Evolutionary conservation across 2,888 invertebrate species (phyloP).

Genomic region (Pheosia gnoma): DNA sequence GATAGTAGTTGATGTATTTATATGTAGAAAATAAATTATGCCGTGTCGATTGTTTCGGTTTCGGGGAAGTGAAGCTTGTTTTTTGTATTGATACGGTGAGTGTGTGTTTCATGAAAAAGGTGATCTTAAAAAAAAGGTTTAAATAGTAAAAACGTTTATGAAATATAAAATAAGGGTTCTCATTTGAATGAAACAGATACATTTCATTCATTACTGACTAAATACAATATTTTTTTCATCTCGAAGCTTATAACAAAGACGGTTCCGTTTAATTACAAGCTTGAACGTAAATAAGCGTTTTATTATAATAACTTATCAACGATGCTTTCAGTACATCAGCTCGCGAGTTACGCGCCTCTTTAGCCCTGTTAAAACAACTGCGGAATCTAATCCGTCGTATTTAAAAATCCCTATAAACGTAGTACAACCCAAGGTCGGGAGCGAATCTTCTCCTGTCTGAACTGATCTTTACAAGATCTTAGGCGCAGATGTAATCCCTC

Average conservation of each 20-base stretch:
- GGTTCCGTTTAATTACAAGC: not conserved
- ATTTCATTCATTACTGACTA: too few relatives aligned
- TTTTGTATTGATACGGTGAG: too few relatives aligned
- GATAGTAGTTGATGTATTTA: slow-evolving; percentile 19
- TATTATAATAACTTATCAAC: slow-evolving; percentile 5
- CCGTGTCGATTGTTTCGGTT: too few relatives aligned
- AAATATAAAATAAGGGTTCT: not conserved
- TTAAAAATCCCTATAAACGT: not conserved
- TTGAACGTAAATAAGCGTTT: not conserved
- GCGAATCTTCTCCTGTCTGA: not conserved
- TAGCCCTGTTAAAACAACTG: not conserved
- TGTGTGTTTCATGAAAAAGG: not conserved
- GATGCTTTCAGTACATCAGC: slow-evolving; percentile 1
- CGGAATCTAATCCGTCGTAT: not conserved
- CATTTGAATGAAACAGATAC: not conserved
- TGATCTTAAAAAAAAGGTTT: not conserved
- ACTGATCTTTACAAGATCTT: slow-evolving; percentile 8
- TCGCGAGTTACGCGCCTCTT: not conserved
- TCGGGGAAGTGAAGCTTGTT: too few relatives aligned
- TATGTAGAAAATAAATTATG: slow-evolving; percentile 4
- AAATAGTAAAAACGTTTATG: not conserved
- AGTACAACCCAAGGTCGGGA: not conserved
- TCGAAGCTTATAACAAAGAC: slow-evolving; percentile 1
- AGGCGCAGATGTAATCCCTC: slow-evolving; percentile 60
- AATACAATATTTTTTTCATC: not conserved